Evolutionary conservation across 2,113 vertebrate genomes (phyloP).

Genomic region (Plecotus auritus): DNA sequence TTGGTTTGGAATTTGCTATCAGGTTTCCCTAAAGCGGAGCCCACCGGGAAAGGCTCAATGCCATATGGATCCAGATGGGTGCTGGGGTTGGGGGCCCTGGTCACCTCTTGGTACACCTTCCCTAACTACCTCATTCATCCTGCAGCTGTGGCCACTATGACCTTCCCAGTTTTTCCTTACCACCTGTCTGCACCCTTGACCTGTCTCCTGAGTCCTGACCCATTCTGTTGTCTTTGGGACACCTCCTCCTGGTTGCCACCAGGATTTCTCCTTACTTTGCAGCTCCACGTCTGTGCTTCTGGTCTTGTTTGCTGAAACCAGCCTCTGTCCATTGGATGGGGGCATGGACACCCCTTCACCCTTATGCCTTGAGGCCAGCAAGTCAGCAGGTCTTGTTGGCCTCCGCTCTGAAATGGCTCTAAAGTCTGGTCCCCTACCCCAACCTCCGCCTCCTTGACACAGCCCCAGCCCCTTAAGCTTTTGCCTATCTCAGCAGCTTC

Average conservation of each 20-base stretch:
- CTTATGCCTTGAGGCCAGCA: not conserved
- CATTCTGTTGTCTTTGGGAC: not conserved
- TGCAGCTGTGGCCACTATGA: not conserved
- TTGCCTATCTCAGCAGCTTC: not conserved
- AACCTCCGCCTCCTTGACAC: not conserved
- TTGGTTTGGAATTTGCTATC: slow-evolving; percentile 62
- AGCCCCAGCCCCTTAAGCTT: not conserved
- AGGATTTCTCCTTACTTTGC: not conserved
- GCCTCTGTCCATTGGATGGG: not conserved
- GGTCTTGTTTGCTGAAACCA: not conserved
- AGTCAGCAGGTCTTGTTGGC: not conserved
- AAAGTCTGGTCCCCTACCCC: not conserved
- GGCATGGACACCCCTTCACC: not conserved
- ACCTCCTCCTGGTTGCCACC: not conserved
- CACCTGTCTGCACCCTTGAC: not conserved
- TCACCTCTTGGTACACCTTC: not conserved
- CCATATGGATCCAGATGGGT: not conserved
- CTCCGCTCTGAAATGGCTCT: not conserved
- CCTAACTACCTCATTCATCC: not conserved
- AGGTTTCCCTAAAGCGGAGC: slow-evolving; percentile 1
- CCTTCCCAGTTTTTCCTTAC: not conserved
- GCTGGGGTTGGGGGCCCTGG: not conserved
- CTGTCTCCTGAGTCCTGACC: not conserved
- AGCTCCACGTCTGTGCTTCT: not conserved
- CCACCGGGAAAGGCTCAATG: not conserved